Conservation (phyloP, 2,113 vertebrate genomes). For the Stegastes partitus region DNA sequence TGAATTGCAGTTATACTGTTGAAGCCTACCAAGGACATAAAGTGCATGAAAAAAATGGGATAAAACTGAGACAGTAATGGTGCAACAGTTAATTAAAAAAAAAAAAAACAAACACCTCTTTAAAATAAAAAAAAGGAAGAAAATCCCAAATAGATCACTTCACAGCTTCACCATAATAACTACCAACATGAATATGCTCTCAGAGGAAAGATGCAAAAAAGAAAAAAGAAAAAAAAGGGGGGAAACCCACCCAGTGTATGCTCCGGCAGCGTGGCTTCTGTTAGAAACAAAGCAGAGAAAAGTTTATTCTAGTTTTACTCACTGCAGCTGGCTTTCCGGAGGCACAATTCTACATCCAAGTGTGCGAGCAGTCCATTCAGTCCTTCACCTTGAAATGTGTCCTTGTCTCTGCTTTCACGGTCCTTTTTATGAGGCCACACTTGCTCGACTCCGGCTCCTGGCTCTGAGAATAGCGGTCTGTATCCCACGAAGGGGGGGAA, state of each 20-base stretch:
- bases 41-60: background rate
- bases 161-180: background rate
- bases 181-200: background rate
- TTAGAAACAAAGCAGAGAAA: constrained; percentile 24
- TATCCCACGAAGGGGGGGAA: constrained; percentile 39
- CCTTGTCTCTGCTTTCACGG: constrained; percentile 22
- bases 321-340: constrained; percentile 36
- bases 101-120: background rate
- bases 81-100: constrained; percentile 41
- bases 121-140: background rate
- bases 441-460: constrained; percentile 27
- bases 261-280: constrained; percentile 5
- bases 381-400: constrained; percentile 39
- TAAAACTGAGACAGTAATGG: background rate
- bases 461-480: constrained; percentile 68
- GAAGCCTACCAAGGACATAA: background rate
- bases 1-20: too few relatives aligned
- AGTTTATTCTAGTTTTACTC: constrained; percentile 60
- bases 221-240: background rate
- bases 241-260: background rate
- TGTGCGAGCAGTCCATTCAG: constrained; percentile 11
- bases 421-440: constrained; percentile 55
- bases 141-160: background rate
- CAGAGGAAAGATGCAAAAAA: constrained; percentile 8
- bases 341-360: constrained; percentile 29